Evolutionary conservation across 2,888 invertebrate species (phyloP), one percentile per base, ranked within the genome.

Genomic region (Branchipolynoe longqiensis): DNA sequence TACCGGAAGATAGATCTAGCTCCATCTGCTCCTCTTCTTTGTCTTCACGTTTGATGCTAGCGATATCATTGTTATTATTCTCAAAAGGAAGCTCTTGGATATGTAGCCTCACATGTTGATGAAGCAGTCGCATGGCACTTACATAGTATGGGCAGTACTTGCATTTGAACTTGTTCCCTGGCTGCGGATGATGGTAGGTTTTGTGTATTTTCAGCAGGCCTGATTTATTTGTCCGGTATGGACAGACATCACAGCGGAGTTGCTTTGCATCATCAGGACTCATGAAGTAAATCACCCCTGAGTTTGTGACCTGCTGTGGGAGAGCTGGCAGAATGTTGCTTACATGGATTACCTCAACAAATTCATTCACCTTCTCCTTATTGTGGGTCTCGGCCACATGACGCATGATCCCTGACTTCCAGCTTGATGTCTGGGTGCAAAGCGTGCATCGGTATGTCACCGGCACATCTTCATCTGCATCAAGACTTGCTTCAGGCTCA

Each of bases 141-240:
- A 96, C 97, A 92, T 96, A 97, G 94, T 95, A 97, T 0, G 96
- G 96, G 92, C 97, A 98, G 91, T 96, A 96, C 90, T 95, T 96
- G 93, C 97, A 98, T 93, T 96, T 97, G 92, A 96, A 96, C 89
- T 96, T 95, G 69, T 96, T 96, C 85, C 95, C 95, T 0, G 95
- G 94, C 87, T 93, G 93, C 22, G 96, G 95, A 82, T 95, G 95
- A 93, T 97, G 97, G 90, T 96, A 96, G 87, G 95, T 95, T 89
- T 96, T 94, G 92, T 97, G 94, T 86, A 94, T 91, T 82, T 91
- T 90, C 58, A 93, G 89, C 87, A 92, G 89, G 36, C 90, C 91
- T 14, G 89, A 88, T 87, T 93, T 93, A 83, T 89, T 88, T 8
- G 92, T 91, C 62, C 88, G 88, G 92, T 95, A 97, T 0, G 97